Evolutionary conservation across 2,888 invertebrate species (phyloP), one percentile per base, ranked within the genome.

Genomic region (Drosophila quinaria): DNA sequence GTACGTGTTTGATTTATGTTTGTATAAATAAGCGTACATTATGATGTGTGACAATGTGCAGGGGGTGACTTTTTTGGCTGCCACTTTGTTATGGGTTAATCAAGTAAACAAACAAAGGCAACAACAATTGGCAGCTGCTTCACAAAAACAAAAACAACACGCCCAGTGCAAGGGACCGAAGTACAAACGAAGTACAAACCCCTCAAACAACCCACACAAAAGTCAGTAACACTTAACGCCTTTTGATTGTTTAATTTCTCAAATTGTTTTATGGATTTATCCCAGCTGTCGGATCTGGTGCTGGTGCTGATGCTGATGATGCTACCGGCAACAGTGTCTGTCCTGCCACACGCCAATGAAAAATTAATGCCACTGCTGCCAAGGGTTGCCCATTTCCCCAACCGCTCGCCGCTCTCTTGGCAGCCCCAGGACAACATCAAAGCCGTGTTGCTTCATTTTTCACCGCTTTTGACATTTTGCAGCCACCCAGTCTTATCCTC

Each of bases 261-360:
- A 87, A 87, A 87, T 87, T 87, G 86, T 87, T 89, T 89, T 87
- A 87, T 87, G 86, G 90, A 89, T 89, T 87, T 87, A 87, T 87
- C 88, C 71, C 77, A 74, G 70, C 81, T 78, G 77, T 80, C 77
- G 50, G 59, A 8, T 71, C 22, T 58, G 58, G 46, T 61, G 29
- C 59, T 62, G 46, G 29, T 64, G 29, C 37, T 59, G 65, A 15
- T 17, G 42, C 42, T 54, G 42, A 42, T 54, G 46, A 35, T 55
- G 49, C 37, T 47, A 17, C 35, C 47, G 42, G 51, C 56, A 54
- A 33, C 55, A 50, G 42, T 35, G 77, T 49, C 68, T 71, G 69
- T 55, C 46, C 63, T 46, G 70, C 74, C 80, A 80, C 80, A 87
- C 82, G 80, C 88, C 90, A 87, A 87, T 87, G 90, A 87, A 87